A percentile compares a stretch with the other conserved stretches of the same genome.
phyloP scores from a whole-genome alignment of 2,888 invertebrate genomes.

The Nineta flava region DNA sequence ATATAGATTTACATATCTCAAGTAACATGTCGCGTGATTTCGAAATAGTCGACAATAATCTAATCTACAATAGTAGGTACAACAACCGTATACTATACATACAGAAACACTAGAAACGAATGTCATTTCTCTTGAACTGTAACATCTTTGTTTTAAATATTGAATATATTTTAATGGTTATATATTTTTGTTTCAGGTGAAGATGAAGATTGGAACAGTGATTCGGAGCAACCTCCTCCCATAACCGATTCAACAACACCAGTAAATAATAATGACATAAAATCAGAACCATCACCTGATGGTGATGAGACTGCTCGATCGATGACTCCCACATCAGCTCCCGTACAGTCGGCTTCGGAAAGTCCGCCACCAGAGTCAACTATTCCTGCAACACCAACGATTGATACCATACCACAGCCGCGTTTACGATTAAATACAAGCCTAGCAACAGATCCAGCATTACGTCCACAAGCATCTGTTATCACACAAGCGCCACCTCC shows the following conservation, averaged over 20 bases:
- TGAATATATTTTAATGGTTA: constrained; percentile 7
- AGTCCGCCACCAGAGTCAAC: constrained; percentile 30
- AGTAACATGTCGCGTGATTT: no score
- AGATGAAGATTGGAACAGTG: constrained; percentile 43
- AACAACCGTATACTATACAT: no score
- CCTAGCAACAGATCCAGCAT: constrained; percentile 69
- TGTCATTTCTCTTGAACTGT: no score
- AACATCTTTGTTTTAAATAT: constrained; percentile 8
- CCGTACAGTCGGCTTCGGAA: constrained; percentile 37
- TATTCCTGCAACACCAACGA: constrained; percentile 17
- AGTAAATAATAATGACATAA: constrained; percentile 1
- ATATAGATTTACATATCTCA: no score
- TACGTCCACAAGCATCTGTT: constrained; percentile 48
- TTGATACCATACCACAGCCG: constrained; percentile 29
- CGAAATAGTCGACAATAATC: no score
- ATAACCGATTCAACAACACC: constrained; percentile 11
- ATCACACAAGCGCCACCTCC: constrained; percentile 32
- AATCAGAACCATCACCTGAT: constrained; percentile 15
- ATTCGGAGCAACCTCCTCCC: constrained; percentile 32
- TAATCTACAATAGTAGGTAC: not conserved
- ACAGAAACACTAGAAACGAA: no score
- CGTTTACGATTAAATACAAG: constrained; percentile 61
- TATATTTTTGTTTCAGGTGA: constrained; percentile 36
- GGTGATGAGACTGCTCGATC: constrained; percentile 18
- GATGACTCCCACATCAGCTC: constrained; percentile 14